Conservation (phyloP, 2,113 vertebrate genomes). For the Entomyzon cyanotis region DNA sequence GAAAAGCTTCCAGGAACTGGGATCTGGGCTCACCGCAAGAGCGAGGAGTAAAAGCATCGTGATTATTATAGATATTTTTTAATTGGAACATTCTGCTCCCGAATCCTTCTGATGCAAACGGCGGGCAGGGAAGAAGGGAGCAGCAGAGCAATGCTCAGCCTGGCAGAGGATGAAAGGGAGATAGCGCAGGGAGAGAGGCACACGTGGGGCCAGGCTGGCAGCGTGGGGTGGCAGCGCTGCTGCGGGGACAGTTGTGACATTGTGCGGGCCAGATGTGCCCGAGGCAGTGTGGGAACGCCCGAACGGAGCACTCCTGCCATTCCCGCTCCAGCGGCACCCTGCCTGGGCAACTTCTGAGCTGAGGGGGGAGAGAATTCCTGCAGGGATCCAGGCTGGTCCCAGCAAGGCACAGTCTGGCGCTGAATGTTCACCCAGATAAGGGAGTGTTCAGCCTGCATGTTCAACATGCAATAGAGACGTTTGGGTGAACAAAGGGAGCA, state of each 20-base stretch:
- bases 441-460: not conserved
- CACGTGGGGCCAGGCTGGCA: not conserved
- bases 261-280: not conserved
- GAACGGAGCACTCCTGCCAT: fast-evolving
- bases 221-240: not conserved
- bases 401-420: fast-evolving
- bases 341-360: not conserved
- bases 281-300: not conserved
- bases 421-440: not conserved
- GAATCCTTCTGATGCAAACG: not conserved
- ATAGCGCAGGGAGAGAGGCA: not conserved
- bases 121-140: fast-evolving
- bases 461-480: fast-evolving
- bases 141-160: fast-evolving
- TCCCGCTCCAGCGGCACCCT: fast-evolving
- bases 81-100: not conserved
- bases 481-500: fast-evolving
- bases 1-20: not conserved
- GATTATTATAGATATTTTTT: not conserved
- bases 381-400: fast-evolving
- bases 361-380: fast-evolving
- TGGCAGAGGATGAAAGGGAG: not conserved
- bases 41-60: fast-evolving
- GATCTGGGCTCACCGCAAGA: fast-evolving
- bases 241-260: fast-evolving